Evolutionary conservation across 2,113 vertebrate genomes (phyloP), one percentile per base, ranked within the genome.

Genomic region (Platanista minor): DNA sequence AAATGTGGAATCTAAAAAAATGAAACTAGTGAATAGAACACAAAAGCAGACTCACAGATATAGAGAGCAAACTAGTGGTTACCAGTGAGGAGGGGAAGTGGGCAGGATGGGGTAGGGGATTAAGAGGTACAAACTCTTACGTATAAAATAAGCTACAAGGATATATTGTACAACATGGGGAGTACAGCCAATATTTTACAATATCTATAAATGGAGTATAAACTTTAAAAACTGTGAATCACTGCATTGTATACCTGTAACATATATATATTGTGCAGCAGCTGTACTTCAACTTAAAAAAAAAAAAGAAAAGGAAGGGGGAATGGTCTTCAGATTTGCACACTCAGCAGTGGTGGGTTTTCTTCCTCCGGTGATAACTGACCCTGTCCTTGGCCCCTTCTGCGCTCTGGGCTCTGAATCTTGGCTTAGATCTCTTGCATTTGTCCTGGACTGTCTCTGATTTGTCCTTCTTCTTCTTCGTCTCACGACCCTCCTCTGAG

Each of bases 291-390:
- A 75, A 31, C 46, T 18, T 18, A 31, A 75, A 75, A 5, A 6
- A 72, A 29, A 15, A 1, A 17, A 17, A 14, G 13, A 0, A 8
- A n/a, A 1, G 0, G 46, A 33, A 33, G 10, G 9, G 49, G 74
- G 52, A 77, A 52, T 21, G 46, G 74, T 21, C 43, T 59, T 29
- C 3, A 74, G 36, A 21, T 31, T 9, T 39, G 8, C 57, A 52
- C 41, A 72, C 33, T 39, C 12, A 25, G 11, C n/a, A 15, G 20
- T 12, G 12, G 9, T 3, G 52, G n/a, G 31, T 29, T 59, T 41
- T 82, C 54, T 43, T 17, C n/a, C 7, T 33, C 77, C 29, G 71
- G 21, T 59, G 39, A 20, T 46, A 23, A 20, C 17, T 49, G 67
- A 15, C 33, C n/a, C 80, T 4, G 1, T 33, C 29, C 39, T 46